Conservation (phyloP, 1,140 invertebrate species). For the Drosophila subpulchrella region DNA sequence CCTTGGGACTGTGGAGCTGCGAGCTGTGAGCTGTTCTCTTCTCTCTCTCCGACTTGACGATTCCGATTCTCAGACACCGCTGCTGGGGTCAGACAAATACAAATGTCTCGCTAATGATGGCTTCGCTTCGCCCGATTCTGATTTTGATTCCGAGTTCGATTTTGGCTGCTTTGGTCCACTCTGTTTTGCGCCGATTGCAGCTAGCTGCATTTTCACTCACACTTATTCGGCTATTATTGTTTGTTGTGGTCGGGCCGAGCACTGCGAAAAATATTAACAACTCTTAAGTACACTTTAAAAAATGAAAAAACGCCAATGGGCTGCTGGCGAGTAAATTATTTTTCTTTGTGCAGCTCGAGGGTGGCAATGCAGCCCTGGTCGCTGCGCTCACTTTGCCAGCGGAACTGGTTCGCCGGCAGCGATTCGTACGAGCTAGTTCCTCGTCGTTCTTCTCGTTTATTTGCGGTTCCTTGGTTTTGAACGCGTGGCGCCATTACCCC, state of each 20-base stretch:
- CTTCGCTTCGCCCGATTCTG: conserved; percentile 44
- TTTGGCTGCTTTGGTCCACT: conserved; percentile 30
- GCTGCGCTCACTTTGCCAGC: conserved; percentile 9
- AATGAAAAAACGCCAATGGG: conserved; percentile 42
- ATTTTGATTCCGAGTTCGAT: neutral
- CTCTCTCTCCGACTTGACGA: conserved; percentile 8
- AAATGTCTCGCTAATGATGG: conserved; percentile 46
- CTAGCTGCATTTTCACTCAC: conserved; percentile 52
- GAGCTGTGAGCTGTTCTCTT: conserved; percentile 11
- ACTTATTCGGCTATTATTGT: conserved; percentile 52
- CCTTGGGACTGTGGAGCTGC: conserved; percentile 26
- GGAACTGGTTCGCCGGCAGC: conserved; percentile 26
- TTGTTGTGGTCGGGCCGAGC: conserved; percentile 47
- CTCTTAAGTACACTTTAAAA: conserved; percentile 53
- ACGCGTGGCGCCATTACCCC: neutral
- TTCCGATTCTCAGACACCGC: conserved; percentile 39
- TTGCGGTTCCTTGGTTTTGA: neutral
- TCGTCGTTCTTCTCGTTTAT: conserved; percentile 13
- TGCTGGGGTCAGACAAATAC: conserved; percentile 37
- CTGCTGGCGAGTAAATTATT: conserved; percentile 53
- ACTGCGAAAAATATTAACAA: conserved; percentile 60
- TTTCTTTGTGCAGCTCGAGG: conserved; percentile 52
- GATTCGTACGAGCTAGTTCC: conserved; percentile 3
- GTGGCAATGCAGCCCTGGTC: conserved; percentile 42
- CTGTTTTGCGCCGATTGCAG: conserved; percentile 35